Base-by-base conservation (phyloP, 2,888 invertebrate species). In the Aspidiotus rigidus region DNA sequence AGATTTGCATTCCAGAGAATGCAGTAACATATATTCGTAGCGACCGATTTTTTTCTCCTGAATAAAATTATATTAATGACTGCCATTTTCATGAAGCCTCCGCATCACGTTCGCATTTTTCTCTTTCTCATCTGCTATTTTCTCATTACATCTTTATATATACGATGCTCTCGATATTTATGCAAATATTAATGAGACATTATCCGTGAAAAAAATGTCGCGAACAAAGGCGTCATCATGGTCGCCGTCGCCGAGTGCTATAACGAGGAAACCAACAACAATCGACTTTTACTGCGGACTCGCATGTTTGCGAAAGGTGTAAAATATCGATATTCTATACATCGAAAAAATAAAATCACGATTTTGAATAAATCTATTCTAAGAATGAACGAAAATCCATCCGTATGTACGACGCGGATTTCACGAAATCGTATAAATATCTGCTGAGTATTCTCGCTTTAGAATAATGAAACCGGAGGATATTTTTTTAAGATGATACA, bases 371-470 rank as follows among this genome's bases (percentile, higher is more conserved):
- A 55, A 55, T 55, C 28, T 28, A 28, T 28, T 28, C 28, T 28
- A 28, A 28, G 28, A 28, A 28, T 28, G 28, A 28, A 28, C 28
- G 5, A 28, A 28, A 28, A 28, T 28, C 28, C 28, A 28, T 28
- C 28, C 28, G 28, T 5, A 28, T 28, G 5, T 1, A 28, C 28
- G 28, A 28, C 28, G 28, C 5, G 28, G 5, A 28, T 55, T 55
- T 55, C 56, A 55, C 56, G 56, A 55, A 55, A 55, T 17, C 17
- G 56, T 55, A 55, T 55, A 55, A 28, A 55, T 55, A 55, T 55
- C 56, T 16, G 17, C 56, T 15, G 56, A 16, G 17, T 55, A 55
- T 28, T 28, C 28, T 28, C 28, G 28, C 28, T 3, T 28, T 28
- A 28, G 28, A 28, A 28, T 28, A 28, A 28, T 28, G 28, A 28